Evolutionary conservation across 2,888 invertebrate species (phyloP), one percentile per base, ranked within the genome.

Genomic region (Lepetodrilus schrolli): DNA sequence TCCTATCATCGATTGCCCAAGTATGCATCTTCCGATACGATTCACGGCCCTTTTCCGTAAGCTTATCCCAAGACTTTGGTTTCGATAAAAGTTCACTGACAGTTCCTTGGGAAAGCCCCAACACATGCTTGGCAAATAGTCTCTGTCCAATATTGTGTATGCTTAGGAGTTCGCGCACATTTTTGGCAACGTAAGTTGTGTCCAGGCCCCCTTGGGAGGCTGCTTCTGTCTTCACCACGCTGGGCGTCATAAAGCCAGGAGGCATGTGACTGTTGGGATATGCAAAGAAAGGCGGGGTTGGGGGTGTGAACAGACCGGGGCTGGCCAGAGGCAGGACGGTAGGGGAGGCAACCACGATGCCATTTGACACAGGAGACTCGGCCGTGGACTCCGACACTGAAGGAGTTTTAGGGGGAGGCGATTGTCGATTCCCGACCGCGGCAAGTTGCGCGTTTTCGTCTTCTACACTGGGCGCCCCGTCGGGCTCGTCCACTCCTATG

Each of bases 11-110:
- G 91, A 96, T 96, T 83, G 98, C 97, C 99, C 99, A 99, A 87
- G 97, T 97, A 92, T 98, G 97, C 97, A 99, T 99, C 92, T 99
- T 98, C 88, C 99, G 93, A 92, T 99, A 99, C 86, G 98, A 98
- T 92, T 99, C 99, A 73, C 99, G 93, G 38, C 99, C 99, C 91
- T 99, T 99, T 92, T 99, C 99, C 74, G 99, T 99, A 89, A 99
- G 93, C 92, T 99, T 99, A 92, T 98, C 98, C 99, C 99, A 99
- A 13, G 98, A 98, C 91, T 99, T 98, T 72, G 99, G 99, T 91
- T 99, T 99, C 83, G 98, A 98, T 79, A 99, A 93, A 87, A 99
- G 92, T 92, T 99, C 99, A 81, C 97, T 97, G 66, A 99, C 98
- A 26, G 99, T 99, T 76, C 99, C 99, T 91, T 99, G 99, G 21